These are phyloP conservation scores for Cassiopea andromeda DNA, from an alignment of 30 jellyfish, hydroid and myxozoan species.

Conservation along the genomic window DNA sequence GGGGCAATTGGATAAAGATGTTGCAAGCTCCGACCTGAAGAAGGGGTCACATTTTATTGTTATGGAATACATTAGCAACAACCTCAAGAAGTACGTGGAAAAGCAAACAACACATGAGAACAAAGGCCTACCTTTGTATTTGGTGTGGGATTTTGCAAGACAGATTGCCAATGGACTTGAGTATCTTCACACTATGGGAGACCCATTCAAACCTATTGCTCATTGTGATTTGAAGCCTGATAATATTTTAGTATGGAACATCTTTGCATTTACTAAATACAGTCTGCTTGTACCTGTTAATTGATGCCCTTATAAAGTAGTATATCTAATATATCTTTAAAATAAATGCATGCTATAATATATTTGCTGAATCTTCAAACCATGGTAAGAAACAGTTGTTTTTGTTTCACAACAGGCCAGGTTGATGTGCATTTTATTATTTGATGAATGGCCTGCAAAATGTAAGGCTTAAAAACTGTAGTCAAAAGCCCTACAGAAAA, in stretches of 20 bases:
- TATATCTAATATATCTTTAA: too few relatives aligned
- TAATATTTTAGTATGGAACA: conserved; percentile 64
- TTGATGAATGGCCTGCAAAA: too few relatives aligned
- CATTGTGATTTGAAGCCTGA: conserved; percentile 89
- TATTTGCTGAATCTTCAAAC: too few relatives aligned
- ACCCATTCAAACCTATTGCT: conserved; percentile 77
- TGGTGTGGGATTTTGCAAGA: conserved; percentile 85
- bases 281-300: too few relatives aligned
- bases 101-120: conserved; percentile 78
- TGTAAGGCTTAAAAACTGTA: too few relatives aligned
- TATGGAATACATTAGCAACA: conserved; percentile 75
- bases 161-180: conserved; percentile 86
- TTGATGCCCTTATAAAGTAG: too few relatives aligned
- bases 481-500: too few relatives aligned
- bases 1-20: conserved; percentile 59
- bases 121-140: conserved; percentile 69
- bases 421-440: too few relatives aligned
- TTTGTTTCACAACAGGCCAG: too few relatives aligned
- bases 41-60: conserved; percentile 70
- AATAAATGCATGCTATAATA: too few relatives aligned
- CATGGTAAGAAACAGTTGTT: too few relatives aligned
- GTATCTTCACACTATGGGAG: conserved; percentile 76
- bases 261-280: too few relatives aligned
- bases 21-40: conserved; percentile 29
- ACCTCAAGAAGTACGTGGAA: conserved; percentile 64